Evolutionary conservation across 2,113 vertebrate species (phyloP), one percentile per base, ranked within the genome.

Genomic region (Tor tambroides): DNA sequence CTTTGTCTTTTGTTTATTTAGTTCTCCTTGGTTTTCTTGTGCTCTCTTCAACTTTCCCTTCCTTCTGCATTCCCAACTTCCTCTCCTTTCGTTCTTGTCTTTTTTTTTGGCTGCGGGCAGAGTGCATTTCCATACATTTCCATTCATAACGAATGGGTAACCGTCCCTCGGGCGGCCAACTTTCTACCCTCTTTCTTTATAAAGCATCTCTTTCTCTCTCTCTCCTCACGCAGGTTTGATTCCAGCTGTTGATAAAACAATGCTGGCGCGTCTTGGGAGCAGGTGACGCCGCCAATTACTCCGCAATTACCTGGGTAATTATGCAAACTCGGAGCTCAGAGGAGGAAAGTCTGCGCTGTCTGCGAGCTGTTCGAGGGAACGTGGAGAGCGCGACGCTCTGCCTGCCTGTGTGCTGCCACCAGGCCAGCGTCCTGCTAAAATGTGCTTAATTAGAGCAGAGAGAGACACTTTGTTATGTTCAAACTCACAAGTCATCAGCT

Each of bases 221-320:
- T 72, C 41, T 46, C 51, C 35, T 32, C 41, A 65, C 38, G 92
- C 67, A 69, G 92, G 85, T 89, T 87, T 61, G 89, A 90, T 91
- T 90, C 90, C 4, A 0, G 59, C 91, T 93, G 89, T 94, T 94
- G 93, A 94, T 92, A 92, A 94, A 94, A 92, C 87, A 65, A 91
- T 89, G 75, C 46, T 86, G 80, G 87, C 26, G 41, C 71, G 11
- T 89, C 86, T 43, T 61, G 46, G 86, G 79, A 92, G 92, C 89
- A 65, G 35, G 90, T 89, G 91, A 94, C 11, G 85, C 88, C 82
- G 91, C 90, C 93, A 92, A 92, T 95, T 92, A 93, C 67, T 90
- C 88, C 92, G 89, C 92, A 91, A 93, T 92, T 91, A 91, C 91
- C 93, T 87, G 89, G 87, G 51, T 89, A 4, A 21, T 91, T 86